A percentile compares a stretch with the other conserved stretches of the same genome.
Conservation (phyloP, 2,888 invertebrate genomes). For the Lysandra coridon region DNA sequence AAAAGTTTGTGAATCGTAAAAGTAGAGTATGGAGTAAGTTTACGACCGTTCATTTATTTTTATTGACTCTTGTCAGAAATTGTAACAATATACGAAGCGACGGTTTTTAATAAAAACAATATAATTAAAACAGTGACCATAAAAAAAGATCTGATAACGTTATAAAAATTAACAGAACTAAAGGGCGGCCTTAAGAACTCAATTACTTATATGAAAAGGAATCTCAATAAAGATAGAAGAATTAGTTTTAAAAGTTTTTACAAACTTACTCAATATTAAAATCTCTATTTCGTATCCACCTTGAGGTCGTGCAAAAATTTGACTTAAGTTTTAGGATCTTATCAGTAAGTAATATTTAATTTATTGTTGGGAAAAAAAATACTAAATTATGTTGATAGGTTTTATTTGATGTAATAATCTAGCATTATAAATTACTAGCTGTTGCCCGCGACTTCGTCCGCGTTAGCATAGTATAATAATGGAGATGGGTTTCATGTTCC, state of each 20-base stretch:
- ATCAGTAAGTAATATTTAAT: background rate
- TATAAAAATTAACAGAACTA: background rate
- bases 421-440: too few relatives aligned
- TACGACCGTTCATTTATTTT: conserved; percentile 13
- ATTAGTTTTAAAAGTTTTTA: background rate
- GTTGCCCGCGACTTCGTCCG: too few relatives aligned
- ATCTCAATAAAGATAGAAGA: background rate
- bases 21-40: conserved; percentile 5
- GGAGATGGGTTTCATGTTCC: too few relatives aligned
- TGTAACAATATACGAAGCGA: conserved; percentile 8
- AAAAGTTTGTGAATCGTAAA: conserved; percentile 1
- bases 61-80: background rate
- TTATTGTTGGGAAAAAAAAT: background rate
- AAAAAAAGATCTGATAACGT: background rate
- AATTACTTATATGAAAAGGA: background rate
- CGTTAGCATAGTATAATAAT: too few relatives aligned
- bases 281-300: background rate
- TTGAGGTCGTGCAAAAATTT: background rate
- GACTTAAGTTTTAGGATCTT: background rate
- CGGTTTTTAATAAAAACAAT: background rate
- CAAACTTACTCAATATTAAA: background rate
- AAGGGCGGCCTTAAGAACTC: background rate
- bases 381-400: background rate
- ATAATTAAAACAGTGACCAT: background rate
- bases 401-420: too few relatives aligned